Evolutionary conservation across 2,797 vertebrate species (phyloP), one percentile per base, ranked within the genome.

Genomic region (Loris lydekkerianus): DNA sequence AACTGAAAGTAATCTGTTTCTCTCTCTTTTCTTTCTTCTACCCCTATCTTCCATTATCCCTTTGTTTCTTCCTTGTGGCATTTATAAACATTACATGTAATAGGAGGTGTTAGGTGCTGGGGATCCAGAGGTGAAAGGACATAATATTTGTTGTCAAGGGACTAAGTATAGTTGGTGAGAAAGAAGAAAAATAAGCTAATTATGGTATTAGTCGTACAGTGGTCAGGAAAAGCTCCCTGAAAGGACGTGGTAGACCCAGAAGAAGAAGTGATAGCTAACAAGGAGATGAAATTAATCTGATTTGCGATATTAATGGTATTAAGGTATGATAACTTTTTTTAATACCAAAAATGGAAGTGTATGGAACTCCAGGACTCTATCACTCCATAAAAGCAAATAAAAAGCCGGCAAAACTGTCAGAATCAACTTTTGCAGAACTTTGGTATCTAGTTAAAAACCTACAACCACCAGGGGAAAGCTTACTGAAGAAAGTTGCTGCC

Each of bases 101-200:
- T 14, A 60, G 53, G 27, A 95, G 70, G 7, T 69, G 29, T 81
- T 92, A 83, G 25, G 43, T 21, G 6, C 60, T 93, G 86, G 65
- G 65, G 61, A 84, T 84, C 29, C 34, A 80, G 53, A 88, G 46
- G 90, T 90, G 49, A 83, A 92, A 91, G 53, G 53, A 83, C 46
- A 91, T 1, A 43, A 69, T 95, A 34, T 92, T n/a, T 88, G 43
- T 6, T 86, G 25, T 78, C 29, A 69, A 90, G 46, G 40, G 53
- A 96, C n/a, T 91, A 91, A 93, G 25, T 85, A 77, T 95, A 92
- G 20, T 40, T 96, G 89, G 17, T 89, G 25, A 95, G 76, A 91
- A 84, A 87, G 25, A 92, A 93, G 63, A 93, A 83, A n/a, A 69
- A 75, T 63, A 78, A 89, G 25, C 10, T 49, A 76, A 93, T 76